Conservation (phyloP, 2,888 invertebrate species). For the Pristionchus fissidentatus region DNA sequence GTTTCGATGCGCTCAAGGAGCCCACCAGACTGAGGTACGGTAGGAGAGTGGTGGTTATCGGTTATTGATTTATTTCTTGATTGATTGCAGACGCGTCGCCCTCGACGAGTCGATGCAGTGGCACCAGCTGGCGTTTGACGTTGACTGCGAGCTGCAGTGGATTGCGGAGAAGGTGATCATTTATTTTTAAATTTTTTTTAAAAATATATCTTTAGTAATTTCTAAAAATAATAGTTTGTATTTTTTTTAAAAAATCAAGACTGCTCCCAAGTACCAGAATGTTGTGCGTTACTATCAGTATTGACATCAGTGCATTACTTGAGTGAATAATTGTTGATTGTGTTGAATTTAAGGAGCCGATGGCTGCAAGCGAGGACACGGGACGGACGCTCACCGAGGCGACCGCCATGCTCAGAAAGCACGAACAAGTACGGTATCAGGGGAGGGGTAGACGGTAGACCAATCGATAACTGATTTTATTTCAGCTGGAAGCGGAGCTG, state of each 20-base stretch:
- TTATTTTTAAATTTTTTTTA: background rate
- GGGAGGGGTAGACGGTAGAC: slow-evolving; percentile 31
- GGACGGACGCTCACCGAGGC: slow-evolving; percentile 92
- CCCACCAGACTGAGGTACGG: slow-evolving; percentile 46
- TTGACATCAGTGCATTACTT: background rate
- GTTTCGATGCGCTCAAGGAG: slow-evolving; percentile 46
- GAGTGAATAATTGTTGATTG: background rate
- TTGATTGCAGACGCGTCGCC: slow-evolving; percentile 81
- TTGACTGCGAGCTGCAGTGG: slow-evolving; percentile 94
- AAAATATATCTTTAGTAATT: too few relatives aligned
- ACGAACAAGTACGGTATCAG: slow-evolving; percentile 78
- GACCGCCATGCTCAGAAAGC: slow-evolving; percentile 91
- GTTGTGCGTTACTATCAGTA: background rate
- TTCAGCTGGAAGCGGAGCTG: slow-evolving; percentile 88
- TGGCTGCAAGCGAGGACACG: slow-evolving; percentile 83
- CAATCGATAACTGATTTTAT: slow-evolving; percentile 77
- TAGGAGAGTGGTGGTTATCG: background rate
- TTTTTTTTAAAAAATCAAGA: background rate
- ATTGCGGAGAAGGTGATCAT: slow-evolving; percentile 85
- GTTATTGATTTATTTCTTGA: background rate
- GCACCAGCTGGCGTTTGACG: slow-evolving; percentile 93
- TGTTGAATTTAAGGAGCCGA: slow-evolving; percentile 79
- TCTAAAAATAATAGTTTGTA: too few relatives aligned
- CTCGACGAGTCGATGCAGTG: slow-evolving; percentile 90
- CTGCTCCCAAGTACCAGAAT: background rate